Evolutionary conservation across 2,797 vertebrate genomes (phyloP).

Genomic region (Discoglossus pictus): DNA sequence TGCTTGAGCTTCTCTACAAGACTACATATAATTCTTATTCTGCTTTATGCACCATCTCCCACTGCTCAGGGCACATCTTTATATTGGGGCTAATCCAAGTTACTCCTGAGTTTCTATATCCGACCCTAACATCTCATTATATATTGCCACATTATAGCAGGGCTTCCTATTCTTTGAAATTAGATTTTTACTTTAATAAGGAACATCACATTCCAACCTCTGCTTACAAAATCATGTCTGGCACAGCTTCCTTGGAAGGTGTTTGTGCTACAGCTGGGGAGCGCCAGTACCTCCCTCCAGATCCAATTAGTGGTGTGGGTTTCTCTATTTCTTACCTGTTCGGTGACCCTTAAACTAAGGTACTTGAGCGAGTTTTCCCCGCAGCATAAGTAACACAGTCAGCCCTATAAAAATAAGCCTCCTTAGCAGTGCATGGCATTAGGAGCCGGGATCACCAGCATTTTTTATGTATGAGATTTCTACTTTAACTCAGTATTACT

Average conservation of each 20-base stretch:
- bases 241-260: not conserved
- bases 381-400: not conserved
- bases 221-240: slow-evolving; percentile 7
- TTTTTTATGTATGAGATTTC: slow-evolving; percentile 32
- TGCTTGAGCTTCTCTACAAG: too few relatives aligned
- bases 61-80: too few relatives aligned
- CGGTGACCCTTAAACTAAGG: slow-evolving; percentile 21
- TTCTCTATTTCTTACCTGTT: slow-evolving; percentile 1
- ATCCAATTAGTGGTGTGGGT: slow-evolving; percentile 19
- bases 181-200: slow-evolving; percentile 8
- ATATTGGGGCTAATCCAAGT: too few relatives aligned
- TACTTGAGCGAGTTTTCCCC: slow-evolving; percentile 1
- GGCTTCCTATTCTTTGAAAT: not conserved
- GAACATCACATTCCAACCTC: not conserved
- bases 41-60: too few relatives aligned
- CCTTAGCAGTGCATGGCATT: not conserved
- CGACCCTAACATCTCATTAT: too few relatives aligned
- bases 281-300: slow-evolving; percentile 14
- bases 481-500: slow-evolving; percentile 22
- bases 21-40: too few relatives aligned
- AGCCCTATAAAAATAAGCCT: not conserved
- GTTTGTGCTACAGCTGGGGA: not conserved
- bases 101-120: too few relatives aligned
- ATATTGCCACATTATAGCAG: too few relatives aligned
- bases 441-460: not conserved